A percentile compares a stretch with the other conserved stretches of the same genome.
These are phyloP conservation scores for Margaritifera margaritifera DNA, from an alignment of 2,888 invertebrate genomes.

Conservation along the genomic window DNA sequence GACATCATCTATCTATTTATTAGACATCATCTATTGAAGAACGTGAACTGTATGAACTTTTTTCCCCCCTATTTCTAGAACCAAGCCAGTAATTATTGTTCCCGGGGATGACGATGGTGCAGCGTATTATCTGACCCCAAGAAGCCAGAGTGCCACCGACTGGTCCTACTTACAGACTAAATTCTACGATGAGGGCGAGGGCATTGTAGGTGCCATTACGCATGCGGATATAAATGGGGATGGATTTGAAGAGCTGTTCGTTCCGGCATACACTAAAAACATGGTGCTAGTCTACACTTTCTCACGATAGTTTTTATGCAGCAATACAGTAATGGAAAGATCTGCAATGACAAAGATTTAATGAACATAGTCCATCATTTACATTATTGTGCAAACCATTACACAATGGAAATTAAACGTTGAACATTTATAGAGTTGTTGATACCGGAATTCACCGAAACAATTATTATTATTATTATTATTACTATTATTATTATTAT, in stretches of 20 bases:
- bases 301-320: slow-evolving; percentile 4
- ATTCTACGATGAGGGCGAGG: slow-evolving; percentile 45
- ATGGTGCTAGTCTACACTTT: slow-evolving; percentile 50
- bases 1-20: too few relatives aligned
- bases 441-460: too few relatives aligned
- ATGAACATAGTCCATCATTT: too few relatives aligned
- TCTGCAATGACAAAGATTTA: too few relatives aligned
- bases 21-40: background rate
- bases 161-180: slow-evolving; percentile 49
- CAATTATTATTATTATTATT: too few relatives aligned
- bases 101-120: slow-evolving; percentile 64
- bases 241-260: slow-evolving; percentile 55
- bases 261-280: slow-evolving; percentile 51
- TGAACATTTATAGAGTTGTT: too few relatives aligned
- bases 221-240: slow-evolving; percentile 58
- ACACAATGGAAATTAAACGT: too few relatives aligned
- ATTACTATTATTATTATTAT: too few relatives aligned
- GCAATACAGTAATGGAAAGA: too few relatives aligned
- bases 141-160: slow-evolving; percentile 30
- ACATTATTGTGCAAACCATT: too few relatives aligned
- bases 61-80: slow-evolving; percentile 5
- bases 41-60: background rate
- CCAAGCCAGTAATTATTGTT: slow-evolving; percentile 53
- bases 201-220: slow-evolving; percentile 57
- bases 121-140: slow-evolving; percentile 47